phyloP scores from a whole-genome alignment of 2,797 vertebrate species.

The Pempheris klunzingeri region DNA sequence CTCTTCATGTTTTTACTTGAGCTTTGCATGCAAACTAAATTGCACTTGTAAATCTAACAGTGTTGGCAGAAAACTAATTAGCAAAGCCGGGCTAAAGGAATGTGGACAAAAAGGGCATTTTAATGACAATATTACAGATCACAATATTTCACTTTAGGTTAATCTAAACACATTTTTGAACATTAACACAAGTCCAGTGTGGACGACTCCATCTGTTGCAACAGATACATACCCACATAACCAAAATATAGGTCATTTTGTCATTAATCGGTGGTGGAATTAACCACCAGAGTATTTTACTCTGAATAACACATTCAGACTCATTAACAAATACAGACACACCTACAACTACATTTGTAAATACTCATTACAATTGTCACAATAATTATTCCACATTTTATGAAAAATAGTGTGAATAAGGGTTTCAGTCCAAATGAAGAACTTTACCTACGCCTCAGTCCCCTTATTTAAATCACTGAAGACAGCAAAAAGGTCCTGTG shows the following conservation, averaged over 20 bases:
- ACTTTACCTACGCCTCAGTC: neutral
- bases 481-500: neutral
- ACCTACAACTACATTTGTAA: neutral
- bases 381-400: neutral
- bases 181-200: constrained; percentile 50
- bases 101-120: constrained; percentile 51
- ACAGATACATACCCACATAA: constrained; percentile 55
- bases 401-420: neutral
- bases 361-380: constrained; percentile 22
- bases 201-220: constrained; percentile 37
- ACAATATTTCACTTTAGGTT: constrained; percentile 64
- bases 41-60: constrained; percentile 62
- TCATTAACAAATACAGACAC: constrained; percentile 30
- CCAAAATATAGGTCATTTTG: constrained; percentile 58
- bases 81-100: constrained; percentile 35
- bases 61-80: constrained; percentile 50
- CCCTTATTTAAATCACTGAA: neutral
- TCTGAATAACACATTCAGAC: constrained; percentile 74
- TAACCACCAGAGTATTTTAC: constrained; percentile 44
- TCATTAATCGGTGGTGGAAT: constrained; percentile 54
- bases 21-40: constrained; percentile 63
- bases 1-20: constrained; percentile 66
- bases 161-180: constrained; percentile 45
- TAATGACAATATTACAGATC: constrained; percentile 58
- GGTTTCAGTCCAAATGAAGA: neutral